Evolutionary conservation across 2,113 vertebrate species (phyloP), one percentile per base, ranked within the genome.

Genomic region (Sapajus apella): DNA sequence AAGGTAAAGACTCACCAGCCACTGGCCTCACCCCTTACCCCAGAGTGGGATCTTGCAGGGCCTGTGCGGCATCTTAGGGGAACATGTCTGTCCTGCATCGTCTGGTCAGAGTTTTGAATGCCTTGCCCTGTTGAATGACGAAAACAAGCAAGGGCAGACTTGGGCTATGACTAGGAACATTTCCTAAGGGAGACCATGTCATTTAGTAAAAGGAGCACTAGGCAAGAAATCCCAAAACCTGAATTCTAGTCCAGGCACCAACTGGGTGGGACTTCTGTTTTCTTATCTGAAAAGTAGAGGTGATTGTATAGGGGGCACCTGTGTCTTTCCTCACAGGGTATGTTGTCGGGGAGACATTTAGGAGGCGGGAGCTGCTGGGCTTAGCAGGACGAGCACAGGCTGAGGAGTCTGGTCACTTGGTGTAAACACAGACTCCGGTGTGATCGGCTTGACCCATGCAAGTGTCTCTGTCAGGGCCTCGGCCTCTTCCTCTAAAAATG

Each of bases 1-100:
- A 99, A 99, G 99, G 99, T 99, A 99, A 98, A 91, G 35, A 87
- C 23, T 43, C 2, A 1, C 20, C 10, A 32, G 55, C 73, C 73
- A 23, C n/a, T 3, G 37, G 56, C 14, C 37, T 35, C 17, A 6
- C 43, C 27, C 17, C 9, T 23, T 45, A 7, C 32, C 50, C 35
- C 2, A 0, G 7, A 37, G 5, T 9, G 4, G 8, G 4, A 32
- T 89, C n/a, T 30, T 76, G 30, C 40, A 3, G 87, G 85, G 64
- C 86, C 16, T 11, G 16, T 17, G 40, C 0, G 1, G 52, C 92
- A 23, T 5, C 55, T 4, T 21, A 13, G 76, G 55, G 83, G 66
- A 13, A 14, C 1, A 0, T 0, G 5, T n/a, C 47, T 83, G 8
- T 64, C 12, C 30, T 12, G 8, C 13, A 0, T 35, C 1, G 0